Percentiles rank a stretch among this genome's conserved stretches.
phyloP scores from a whole-genome alignment of 1,140 invertebrate genomes.

The Drosophila hydei region DNA sequence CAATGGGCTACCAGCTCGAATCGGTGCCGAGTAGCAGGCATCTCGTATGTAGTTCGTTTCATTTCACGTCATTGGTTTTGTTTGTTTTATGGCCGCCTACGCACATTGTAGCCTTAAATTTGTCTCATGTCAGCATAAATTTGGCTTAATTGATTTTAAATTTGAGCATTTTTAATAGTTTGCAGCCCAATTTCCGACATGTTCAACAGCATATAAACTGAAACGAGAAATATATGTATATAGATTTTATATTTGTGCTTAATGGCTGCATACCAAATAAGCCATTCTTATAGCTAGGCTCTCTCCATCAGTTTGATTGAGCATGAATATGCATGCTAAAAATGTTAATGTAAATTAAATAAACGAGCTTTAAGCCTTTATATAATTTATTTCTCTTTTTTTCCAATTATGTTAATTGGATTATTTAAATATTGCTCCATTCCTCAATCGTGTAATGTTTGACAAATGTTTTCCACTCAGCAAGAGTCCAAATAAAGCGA shows the following conservation, averaged over 20 bases:
- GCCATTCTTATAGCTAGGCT: constrained; percentile 28
- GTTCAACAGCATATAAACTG: constrained; percentile 35
- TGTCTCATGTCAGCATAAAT: constrained; percentile 80
- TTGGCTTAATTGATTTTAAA: constrained; percentile 80
- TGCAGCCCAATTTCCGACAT: constrained; percentile 64
- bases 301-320: constrained; percentile 55
- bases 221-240: constrained; percentile 52
- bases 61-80: constrained; percentile 23
- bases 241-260: constrained; percentile 49
- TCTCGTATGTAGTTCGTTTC: constrained; percentile 44
- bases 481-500: constrained; percentile 18
- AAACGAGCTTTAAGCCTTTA: constrained; percentile 60
- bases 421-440: constrained; percentile 30
- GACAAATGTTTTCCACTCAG: constrained; percentile 40
- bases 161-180: constrained; percentile 71
- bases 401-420: constrained; percentile 30
- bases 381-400: constrained; percentile 59
- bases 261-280: constrained; percentile 70
- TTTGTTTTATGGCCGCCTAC: constrained; percentile 66
- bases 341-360: constrained; percentile 71
- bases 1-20: constrained; percentile 56
- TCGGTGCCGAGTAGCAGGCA: background rate
- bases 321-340: constrained; percentile 76
- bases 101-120: constrained; percentile 61
- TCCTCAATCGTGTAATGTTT: constrained; percentile 35